phyloP scores from a whole-genome alignment of 2,888 invertebrate species.

The Drosophila multiciliata region DNA sequence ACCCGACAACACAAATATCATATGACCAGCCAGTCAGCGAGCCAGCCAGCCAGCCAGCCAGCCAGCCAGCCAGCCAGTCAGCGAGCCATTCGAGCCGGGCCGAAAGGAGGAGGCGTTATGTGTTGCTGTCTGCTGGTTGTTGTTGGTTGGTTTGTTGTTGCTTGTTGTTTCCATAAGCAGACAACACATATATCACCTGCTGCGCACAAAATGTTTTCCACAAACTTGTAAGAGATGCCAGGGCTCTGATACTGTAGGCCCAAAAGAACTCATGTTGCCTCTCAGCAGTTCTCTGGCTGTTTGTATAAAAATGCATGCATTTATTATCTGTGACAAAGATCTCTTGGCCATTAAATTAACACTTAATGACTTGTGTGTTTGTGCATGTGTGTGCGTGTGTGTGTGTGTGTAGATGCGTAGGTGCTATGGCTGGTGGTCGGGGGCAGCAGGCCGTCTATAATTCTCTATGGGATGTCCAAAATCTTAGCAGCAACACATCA shows the following conservation, averaged over 20 bases:
- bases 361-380: slow-evolving; percentile 79
- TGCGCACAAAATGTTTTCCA: slow-evolving; percentile 79
- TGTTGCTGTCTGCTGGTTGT: slow-evolving; percentile 47
- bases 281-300: slow-evolving; percentile 27
- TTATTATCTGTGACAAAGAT: slow-evolving; percentile 80
- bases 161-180: slow-evolving; percentile 60
- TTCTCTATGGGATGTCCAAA: slow-evolving; percentile 67
- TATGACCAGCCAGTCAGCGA: slow-evolving; percentile 59
- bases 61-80: not conserved
- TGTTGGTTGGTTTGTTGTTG: slow-evolving; percentile 24
- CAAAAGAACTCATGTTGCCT: slow-evolving; percentile 61
- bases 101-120: slow-evolving; percentile 52
- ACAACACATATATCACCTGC: slow-evolving; percentile 79
- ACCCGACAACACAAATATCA: slow-evolving; percentile 78
- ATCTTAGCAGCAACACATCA: slow-evolving; percentile 74
- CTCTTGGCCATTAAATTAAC: slow-evolving; percentile 82
- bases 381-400: slow-evolving; percentile 30
- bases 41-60: slow-evolving; percentile 14
- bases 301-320: slow-evolving; percentile 66
- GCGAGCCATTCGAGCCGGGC: slow-evolving; percentile 13
- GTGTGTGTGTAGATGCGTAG: slow-evolving; percentile 49
- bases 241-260: slow-evolving; percentile 61
- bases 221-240: slow-evolving; percentile 80
- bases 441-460: slow-evolving; percentile 42
- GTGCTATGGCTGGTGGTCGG: slow-evolving; percentile 53